A percentile compares a stretch with the other conserved stretches of the same genome.
Evolutionary conservation across 2,888 invertebrate species (phyloP).

Genomic region (Galerucella pusilla): DNA sequence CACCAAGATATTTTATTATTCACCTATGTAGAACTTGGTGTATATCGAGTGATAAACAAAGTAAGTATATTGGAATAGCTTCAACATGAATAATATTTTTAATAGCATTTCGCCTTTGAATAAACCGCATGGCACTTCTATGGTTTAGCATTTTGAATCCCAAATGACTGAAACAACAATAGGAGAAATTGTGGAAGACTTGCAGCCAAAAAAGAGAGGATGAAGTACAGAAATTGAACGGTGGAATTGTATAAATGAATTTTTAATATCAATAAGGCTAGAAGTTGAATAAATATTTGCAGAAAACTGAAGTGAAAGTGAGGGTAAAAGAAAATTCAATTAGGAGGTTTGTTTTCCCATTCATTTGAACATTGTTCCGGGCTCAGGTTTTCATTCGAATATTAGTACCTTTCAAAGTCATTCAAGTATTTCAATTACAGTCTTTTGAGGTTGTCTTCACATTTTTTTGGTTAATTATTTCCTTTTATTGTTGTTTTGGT

Average conservation of each 20-base stretch:
- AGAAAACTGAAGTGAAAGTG: slow-evolving; percentile 37
- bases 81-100: background rate
- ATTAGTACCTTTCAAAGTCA: slow-evolving; percentile 19
- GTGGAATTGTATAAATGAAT: slow-evolving; percentile 45
- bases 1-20: no score
- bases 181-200: slow-evolving; percentile 42
- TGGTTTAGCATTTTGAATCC: slow-evolving; percentile 35
- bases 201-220: slow-evolving; percentile 23
- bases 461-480: background rate
- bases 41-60: no score
- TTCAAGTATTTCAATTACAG: slow-evolving; percentile 12
- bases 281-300: slow-evolving; percentile 45
- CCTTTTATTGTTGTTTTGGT: background rate
- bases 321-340: slow-evolving; percentile 41
- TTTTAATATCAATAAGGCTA: slow-evolving; percentile 47
- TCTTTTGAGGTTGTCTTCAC: background rate
- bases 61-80: no score
- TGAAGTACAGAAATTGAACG: slow-evolving; percentile 42
- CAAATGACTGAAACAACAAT: slow-evolving; percentile 43
- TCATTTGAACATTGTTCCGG: slow-evolving; percentile 34
- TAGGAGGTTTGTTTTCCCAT: slow-evolving; percentile 36
- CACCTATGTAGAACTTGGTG: no score
- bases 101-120: background rate
- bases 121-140: background rate
- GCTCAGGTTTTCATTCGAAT: slow-evolving; percentile 11